Percentiles rank a stretch among this genome's conserved stretches.
phyloP scores from a whole-genome alignment of 2,888 invertebrate genomes.

The Thera britannica region DNA sequence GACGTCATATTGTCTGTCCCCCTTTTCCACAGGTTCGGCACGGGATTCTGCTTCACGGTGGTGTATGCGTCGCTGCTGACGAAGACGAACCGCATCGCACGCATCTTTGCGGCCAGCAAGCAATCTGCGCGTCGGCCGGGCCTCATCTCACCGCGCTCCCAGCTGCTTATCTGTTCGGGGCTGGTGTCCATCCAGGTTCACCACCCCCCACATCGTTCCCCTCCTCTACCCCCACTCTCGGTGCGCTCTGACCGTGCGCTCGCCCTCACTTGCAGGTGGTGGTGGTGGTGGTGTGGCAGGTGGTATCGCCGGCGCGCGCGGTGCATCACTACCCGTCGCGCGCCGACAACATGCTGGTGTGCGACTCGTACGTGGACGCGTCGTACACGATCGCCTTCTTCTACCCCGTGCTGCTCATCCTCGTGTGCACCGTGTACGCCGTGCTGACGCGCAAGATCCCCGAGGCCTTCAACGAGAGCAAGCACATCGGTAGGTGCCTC shows the following conservation, averaged over 20 bases:
- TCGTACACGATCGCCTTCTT: conserved; percentile 96
- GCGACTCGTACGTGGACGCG: conserved; percentile 95
- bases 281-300: conserved; percentile 95
- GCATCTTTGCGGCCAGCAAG: conserved; percentile 97
- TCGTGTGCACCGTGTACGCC: conserved; percentile 97
- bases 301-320: conserved; percentile 96
- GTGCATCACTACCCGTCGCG: conserved; percentile 94
- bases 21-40: conserved; percentile 86
- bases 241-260: not conserved
- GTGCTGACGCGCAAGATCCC: conserved; percentile 97
- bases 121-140: conserved; percentile 96
- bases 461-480: conserved; percentile 98
- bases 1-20: not conserved
- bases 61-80: conserved; percentile 98
- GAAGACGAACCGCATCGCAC: conserved; percentile 97
- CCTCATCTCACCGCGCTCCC: conserved; percentile 96
- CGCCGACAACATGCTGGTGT: conserved; percentile 95
- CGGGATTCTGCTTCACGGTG: conserved; percentile 97
- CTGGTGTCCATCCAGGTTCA: conserved; percentile 94
- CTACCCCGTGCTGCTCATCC: conserved; percentile 95
- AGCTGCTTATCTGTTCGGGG: conserved; percentile 93
- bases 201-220: conserved; percentile 17
- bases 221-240: not conserved
- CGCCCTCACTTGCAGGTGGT: conserved; percentile 82
- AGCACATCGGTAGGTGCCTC: conserved; percentile 90